Base-by-base conservation (phyloP, 2,113 vertebrate species). In the Corythaeola cristata region DNA sequence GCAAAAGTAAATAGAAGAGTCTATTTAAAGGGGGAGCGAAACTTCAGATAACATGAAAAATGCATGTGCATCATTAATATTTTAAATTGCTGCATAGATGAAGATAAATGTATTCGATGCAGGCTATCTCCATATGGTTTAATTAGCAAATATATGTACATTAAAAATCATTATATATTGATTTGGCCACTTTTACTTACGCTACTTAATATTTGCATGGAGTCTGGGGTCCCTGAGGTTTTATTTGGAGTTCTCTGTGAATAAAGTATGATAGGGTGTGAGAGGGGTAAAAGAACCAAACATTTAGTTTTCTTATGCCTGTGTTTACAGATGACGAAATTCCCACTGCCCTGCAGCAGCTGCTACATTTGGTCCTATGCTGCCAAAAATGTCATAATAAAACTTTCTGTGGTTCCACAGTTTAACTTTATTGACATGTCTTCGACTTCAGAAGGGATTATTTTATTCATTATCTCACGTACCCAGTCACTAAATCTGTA, bases 1-100 rank as follows among this genome's bases (percentile, higher is more conserved):
- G 28, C 49, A 86, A 94, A 94, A 93, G 94, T 88, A 88, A 81
- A 93, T 71, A 91, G 55, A 78, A 74, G n/a, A 92, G 74, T 92
- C 23, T 21, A 63, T 89, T 94, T 89, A 55, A 90, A 95, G 71
- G 63, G 60, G 27, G 74, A 92, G 24, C 5, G 8, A 91, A 95
- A 86, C 59, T 95, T 96, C 45, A 95, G 58, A 56, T 79, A 89
- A 85, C 64, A 91, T 95, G 72, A 85, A 92, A 97, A 94, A 78
- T 85, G 41, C 52, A 94, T 78, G 52, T 82, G 50, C 32, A 23
- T 47, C 18, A 66, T 96, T 95, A 92, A 81, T 83, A 76, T 81
- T 96, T 93, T 88, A 94, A 96, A 92, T 90, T 92, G 58, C 33
- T 88, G 21, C 59, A 75, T 67, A 66, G 32, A 94, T 83, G 39